Base-by-base conservation (phyloP, 2,797 vertebrate species). In the Xenentodon cancila region DNA sequence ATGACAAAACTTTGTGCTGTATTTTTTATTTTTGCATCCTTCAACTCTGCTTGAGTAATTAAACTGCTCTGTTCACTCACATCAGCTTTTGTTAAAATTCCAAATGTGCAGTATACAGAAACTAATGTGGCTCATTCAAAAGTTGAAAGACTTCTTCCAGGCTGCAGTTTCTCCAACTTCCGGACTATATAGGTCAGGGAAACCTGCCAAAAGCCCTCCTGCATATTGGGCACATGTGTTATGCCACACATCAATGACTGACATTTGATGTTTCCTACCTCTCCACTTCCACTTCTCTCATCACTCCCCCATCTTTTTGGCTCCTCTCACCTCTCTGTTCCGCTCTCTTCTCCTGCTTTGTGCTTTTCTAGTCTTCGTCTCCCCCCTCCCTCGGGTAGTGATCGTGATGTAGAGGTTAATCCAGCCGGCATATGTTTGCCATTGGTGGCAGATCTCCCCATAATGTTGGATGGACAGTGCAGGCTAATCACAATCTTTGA, bases 401-500 rank as follows among this genome's bases (percentile, higher is more conserved):
- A 87, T 90, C 83, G 77, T 90, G 84, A 90, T 85, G 85, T 81
- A 87, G 82, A 86, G 84, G 79, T 85, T 91, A 89, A 90, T 90
- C 88, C 84, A 49, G 52, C 62, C 77, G 8, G 85, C 91, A 93
- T 92, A 90, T 91, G 91, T 86, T 88, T 88, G 82, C 88, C 87
- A 90, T 90, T 79, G 89, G 70, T 40, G 25, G 79, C 78, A 86
- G 86, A 87, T 89, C 77, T 86, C 72, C 68, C 68, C 71, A 67
- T 85, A 79, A 88, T 77, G 79, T 79, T 69, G 82, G 88, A 89
- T 46, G 90, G 89, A 91, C 90, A 84, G 82, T 78, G 78, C 59
- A 54, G 82, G 72, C 88, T 89, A 92, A 92, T 92, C 88, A 91
- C 75, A 71, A 91, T 91, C 91, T 92, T 92, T 91, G 90, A 92